Conservation (phyloP, 2,888 invertebrate species). For the Copidosoma aretas region DNA sequence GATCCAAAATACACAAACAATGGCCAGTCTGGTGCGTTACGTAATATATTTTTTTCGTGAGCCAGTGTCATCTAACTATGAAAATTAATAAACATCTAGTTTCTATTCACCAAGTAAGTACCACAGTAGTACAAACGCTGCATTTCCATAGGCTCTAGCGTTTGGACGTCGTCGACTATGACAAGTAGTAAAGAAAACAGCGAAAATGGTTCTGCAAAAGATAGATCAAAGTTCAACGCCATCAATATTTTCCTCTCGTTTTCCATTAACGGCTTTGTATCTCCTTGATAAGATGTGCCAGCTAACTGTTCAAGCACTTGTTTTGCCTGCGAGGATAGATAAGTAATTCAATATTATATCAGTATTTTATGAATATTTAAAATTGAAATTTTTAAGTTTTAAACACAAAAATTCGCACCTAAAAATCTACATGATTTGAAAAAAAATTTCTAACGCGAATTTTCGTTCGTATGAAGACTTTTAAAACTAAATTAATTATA, state of each 20-base stretch:
- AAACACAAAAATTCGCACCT: no score
- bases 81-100: not conserved
- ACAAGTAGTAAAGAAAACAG: conserved; percentile 40
- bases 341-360: no score
- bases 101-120: conserved; percentile 47
- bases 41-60: not conserved
- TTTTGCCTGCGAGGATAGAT: conserved; percentile 48
- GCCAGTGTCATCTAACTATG: not conserved
- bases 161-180: conserved; percentile 17
- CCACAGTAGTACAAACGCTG: conserved; percentile 44
- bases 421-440: no score
- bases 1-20: no score
- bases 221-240: conserved; percentile 47
- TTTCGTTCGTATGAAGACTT: no score
- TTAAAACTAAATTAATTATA: no score
- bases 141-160: not conserved
- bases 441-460: no score
- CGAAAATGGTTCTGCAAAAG: conserved; percentile 50
- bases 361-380: no score
- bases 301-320: conserved; percentile 40
- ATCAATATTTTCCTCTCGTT: conserved; percentile 49
- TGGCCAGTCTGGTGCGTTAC: no score
- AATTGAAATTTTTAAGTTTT: no score
- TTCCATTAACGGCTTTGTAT: conserved; percentile 33
- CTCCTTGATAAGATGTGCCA: conserved; percentile 25